Evolutionary conservation across 2,797 vertebrate genomes (phyloP), one percentile per base, ranked within the genome.

Genomic region (Psittacula echo): DNA sequence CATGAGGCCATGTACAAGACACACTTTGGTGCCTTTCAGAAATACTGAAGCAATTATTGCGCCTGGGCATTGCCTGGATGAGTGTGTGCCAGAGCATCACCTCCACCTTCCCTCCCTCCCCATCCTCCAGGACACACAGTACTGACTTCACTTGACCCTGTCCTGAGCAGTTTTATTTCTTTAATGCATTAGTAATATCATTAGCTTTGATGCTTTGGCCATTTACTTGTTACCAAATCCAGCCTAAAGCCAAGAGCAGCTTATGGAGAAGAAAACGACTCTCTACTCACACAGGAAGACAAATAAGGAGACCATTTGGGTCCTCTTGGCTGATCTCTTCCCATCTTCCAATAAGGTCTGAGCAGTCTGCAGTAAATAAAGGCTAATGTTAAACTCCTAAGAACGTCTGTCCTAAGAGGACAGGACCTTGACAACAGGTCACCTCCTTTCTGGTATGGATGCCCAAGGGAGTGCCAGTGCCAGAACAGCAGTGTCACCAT

Each of bases 181-280:
- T 92, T 85, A 93, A 80, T 50, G 11, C 21, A 13, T 93, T 61
- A 74, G 26, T 79, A 65, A 94, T 77, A 87, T 71, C 67, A 95
- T 87, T 92, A 80, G 53, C 45, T 89, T 56, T 9, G 64, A 71
- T 62, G 24, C 15, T 91, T 70, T 24, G 62, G 64, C 54, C 71
- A 48, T 87, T 76, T 45, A 0, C 88, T 44, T 51, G 53, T 64
- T 88, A 85, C 45, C 2, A 10, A 61, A 41, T 29, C 7, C 68
- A 3, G 6, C 47, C 44, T 76, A 77, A 82, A 87, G 51, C 77
- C 90, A 77, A 61, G 61, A 53, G 61, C 34, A 34, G 29, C 37
- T 90, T 79, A 67, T 2, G 10, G 42, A 77, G 68, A 48, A 89
- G n/a, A 74, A 77, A 89, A 93, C 74, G 64, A 75, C 18, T 75